Evolutionary conservation across 1,140 invertebrate species (phyloP).

Genomic region (Holcopasites calliopsidis): DNA sequence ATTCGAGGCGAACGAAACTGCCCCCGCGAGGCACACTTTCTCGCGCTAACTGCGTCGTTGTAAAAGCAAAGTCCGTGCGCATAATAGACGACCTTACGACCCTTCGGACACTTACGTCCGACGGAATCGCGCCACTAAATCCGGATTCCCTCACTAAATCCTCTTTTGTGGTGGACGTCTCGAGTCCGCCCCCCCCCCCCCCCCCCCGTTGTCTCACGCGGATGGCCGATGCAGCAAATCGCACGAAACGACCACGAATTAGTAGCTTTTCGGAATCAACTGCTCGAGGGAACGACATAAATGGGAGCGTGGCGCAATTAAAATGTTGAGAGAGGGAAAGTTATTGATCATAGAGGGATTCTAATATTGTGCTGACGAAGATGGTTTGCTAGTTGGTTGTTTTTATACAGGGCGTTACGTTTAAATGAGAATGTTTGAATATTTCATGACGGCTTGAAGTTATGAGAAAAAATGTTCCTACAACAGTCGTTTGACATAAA

Average conservation of each 20-base stretch:
- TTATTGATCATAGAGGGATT: too few relatives aligned
- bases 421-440: too few relatives aligned
- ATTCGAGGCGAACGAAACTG: constrained; percentile 37
- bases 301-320: too few relatives aligned
- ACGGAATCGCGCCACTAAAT: constrained; percentile 49
- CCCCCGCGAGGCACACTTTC: constrained; percentile 35
- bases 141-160: constrained; percentile 56
- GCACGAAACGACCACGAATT: constrained; percentile 7
- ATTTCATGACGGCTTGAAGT: too few relatives aligned
- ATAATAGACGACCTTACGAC: constrained; percentile 50
- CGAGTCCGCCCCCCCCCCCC: too few relatives aligned
- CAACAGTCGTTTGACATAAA: too few relatives aligned
- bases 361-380: too few relatives aligned
- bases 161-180: constrained; percentile 42
- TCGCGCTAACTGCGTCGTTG: constrained; percentile 40
- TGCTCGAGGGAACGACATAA: too few relatives aligned
- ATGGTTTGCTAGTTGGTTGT: too few relatives aligned
- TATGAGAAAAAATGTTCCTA: too few relatives aligned
- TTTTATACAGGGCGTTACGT: too few relatives aligned
- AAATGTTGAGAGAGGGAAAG: too few relatives aligned
- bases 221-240: constrained; percentile 34
- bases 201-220: background rate
- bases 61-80: constrained; percentile 50
- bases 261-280: background rate
- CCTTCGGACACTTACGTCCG: constrained; percentile 48